Evolutionary conservation across 92 coral and sea anemone species (phyloP).

Genomic region (Porites divaricata): DNA sequence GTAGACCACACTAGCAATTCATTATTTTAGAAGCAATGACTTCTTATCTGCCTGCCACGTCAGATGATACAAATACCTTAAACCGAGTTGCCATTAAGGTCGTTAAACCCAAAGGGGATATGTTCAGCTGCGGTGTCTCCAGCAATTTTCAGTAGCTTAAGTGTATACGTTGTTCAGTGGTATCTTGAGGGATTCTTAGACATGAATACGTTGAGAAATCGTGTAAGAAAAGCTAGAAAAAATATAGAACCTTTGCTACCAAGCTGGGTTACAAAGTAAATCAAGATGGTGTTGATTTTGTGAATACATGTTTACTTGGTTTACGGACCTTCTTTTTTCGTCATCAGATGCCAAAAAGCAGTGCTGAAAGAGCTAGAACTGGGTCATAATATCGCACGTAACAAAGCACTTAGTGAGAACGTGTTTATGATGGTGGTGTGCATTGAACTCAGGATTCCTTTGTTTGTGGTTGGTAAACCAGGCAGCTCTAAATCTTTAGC

Average conservation of each 20-base stretch:
- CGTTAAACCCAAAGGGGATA: neutral
- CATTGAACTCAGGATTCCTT: conserved; percentile 88
- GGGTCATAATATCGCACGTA: conserved; percentile 84
- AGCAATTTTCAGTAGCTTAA: too few species aligned
- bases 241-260: too few species aligned
- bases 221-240: too few species aligned
- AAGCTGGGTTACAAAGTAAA: too few species aligned
- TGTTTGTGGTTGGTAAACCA: conserved; percentile 96
- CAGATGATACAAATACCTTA: too few species aligned
- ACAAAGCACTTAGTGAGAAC: conserved; percentile 84
- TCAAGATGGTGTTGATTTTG: too few species aligned
- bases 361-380: conserved; percentile 68
- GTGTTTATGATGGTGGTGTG: conserved; percentile 97
- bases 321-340: neutral
- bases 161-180: neutral
- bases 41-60: too few species aligned
- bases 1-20: conserved; percentile 13
- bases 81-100: neutral
- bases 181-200: neutral
- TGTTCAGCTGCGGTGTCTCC: too few species aligned
- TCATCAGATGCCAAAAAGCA: conserved; percentile 78
- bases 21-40: too few species aligned
- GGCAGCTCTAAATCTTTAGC: conserved; percentile 93
- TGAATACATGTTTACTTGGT: neutral
- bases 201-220: too few species aligned